Conservation (phyloP, 2,888 invertebrate genomes). For the Acronicta alni region DNA sequence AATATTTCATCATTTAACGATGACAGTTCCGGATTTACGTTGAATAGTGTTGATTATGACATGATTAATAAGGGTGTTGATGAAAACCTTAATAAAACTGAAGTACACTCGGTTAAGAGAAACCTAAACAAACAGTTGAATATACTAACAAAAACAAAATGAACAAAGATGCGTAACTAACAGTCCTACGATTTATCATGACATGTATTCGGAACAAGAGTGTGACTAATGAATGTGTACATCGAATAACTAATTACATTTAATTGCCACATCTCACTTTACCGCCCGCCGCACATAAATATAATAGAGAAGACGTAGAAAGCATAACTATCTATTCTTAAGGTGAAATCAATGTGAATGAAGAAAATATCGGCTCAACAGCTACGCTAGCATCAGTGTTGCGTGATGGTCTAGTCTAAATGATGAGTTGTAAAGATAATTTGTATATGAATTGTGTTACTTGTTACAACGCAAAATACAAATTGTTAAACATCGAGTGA, state of each 20-base stretch:
- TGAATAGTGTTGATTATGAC: slow-evolving; percentile 55
- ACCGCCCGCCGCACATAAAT: slow-evolving; percentile 38
- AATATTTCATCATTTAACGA: slow-evolving; percentile 71
- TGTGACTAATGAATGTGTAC: slow-evolving; percentile 33
- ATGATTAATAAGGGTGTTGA: slow-evolving; percentile 43
- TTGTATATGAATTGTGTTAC: slow-evolving; percentile 54
- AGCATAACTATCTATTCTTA: slow-evolving; percentile 74
- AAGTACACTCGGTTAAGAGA: slow-evolving; percentile 23
- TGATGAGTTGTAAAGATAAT: slow-evolving; percentile 49
- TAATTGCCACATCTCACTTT: slow-evolving; percentile 50
- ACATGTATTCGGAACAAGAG: slow-evolving; percentile 26
- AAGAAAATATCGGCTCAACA: slow-evolving; percentile 62
- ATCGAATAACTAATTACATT: slow-evolving; percentile 43
- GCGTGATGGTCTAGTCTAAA: slow-evolving; percentile 68
- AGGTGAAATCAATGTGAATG: slow-evolving; percentile 75
- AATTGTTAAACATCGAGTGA: slow-evolving; percentile 27
- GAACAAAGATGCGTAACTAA: slow-evolving; percentile 16
- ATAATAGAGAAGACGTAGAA: slow-evolving; percentile 66
- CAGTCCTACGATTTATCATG: slow-evolving; percentile 19
- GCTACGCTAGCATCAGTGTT: slow-evolving; percentile 56
- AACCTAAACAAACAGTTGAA: slow-evolving; percentile 7
- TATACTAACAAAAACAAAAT: slow-evolving; percentile 11
- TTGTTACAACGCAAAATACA: slow-evolving; percentile 22
- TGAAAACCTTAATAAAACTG: slow-evolving; percentile 13
- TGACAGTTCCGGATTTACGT: slow-evolving; percentile 65